phyloP scores from a whole-genome alignment of 1,140 invertebrate genomes.

The Archivesica marissinica region DNA sequence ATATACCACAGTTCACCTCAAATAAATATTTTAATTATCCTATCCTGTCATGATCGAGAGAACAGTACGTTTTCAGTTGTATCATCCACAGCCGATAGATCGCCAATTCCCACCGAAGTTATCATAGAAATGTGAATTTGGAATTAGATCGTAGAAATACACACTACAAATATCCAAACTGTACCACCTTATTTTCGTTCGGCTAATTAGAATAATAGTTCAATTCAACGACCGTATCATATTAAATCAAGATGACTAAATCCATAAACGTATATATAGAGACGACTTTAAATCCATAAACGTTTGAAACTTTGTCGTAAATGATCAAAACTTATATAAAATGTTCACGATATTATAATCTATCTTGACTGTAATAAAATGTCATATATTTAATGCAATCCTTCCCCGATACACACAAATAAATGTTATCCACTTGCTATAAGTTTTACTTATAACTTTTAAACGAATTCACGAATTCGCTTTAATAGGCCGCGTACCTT shows the following conservation, averaged over 20 bases:
- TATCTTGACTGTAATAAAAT: conserved; percentile 1
- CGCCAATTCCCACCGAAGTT: no score
- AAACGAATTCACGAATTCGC: neutral
- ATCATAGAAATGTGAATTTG: no score
- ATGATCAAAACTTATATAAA: neutral
- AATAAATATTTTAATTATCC: no score
- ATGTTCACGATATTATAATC: conserved; percentile 3
- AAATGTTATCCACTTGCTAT: neutral
- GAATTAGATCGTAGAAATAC: neutral
- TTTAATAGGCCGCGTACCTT: neutral
- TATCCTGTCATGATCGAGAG: no score
- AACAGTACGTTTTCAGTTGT: no score
- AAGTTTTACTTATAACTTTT: neutral
- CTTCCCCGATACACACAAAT: neutral
- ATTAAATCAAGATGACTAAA: neutral
- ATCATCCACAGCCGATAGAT: no score
- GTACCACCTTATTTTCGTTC: neutral
- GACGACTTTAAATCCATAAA: neutral
- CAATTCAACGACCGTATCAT: neutral
- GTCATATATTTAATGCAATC: neutral
- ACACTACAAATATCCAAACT: neutral
- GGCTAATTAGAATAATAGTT: neutral
- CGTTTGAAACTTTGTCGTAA: neutral
- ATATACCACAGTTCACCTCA: no score
- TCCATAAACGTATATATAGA: neutral